Conservation (phyloP, 2,888 invertebrate genomes). For the Spodoptera littoralis region DNA sequence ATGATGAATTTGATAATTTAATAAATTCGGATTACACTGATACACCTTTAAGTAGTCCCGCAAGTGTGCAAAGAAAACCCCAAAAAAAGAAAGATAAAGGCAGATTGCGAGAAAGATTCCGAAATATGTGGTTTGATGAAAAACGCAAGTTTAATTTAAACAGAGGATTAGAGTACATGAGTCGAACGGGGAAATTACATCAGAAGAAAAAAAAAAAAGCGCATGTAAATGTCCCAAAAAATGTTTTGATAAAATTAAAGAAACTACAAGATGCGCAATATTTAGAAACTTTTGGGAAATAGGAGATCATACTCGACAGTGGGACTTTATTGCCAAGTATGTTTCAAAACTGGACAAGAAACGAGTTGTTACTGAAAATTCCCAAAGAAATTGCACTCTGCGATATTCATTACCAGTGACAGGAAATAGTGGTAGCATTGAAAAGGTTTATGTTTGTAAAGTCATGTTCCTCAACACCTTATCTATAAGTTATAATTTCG, state of each 20-base stretch:
- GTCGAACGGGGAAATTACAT: not conserved
- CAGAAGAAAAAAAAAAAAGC: not conserved
- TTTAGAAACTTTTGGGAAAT: not conserved
- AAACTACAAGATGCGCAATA: not conserved
- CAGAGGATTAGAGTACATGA: not conserved
- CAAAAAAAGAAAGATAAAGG: not conserved
- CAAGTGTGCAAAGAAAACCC: no score
- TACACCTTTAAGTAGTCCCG: not conserved
- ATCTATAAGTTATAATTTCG: no score
- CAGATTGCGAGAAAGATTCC: not conserved
- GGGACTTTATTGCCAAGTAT: not conserved
- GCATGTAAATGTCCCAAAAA: not conserved
- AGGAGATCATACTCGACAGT: not conserved
- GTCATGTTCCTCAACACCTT: no score
- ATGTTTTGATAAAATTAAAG: not conserved
- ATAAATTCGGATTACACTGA: no score
- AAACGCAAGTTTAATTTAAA: not conserved
- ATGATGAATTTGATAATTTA: no score
- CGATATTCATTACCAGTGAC: slow-evolving; percentile 7
- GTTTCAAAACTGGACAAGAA: not conserved
- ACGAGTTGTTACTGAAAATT: no score
- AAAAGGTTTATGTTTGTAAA: no score
- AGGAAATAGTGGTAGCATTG: slow-evolving; percentile 17
- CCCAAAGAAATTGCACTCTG: slow-evolving; percentile 10
- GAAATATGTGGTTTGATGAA: not conserved